phyloP scores from a whole-genome alignment of 2,888 invertebrate genomes.

The Ecdyonurus torrentis region DNA sequence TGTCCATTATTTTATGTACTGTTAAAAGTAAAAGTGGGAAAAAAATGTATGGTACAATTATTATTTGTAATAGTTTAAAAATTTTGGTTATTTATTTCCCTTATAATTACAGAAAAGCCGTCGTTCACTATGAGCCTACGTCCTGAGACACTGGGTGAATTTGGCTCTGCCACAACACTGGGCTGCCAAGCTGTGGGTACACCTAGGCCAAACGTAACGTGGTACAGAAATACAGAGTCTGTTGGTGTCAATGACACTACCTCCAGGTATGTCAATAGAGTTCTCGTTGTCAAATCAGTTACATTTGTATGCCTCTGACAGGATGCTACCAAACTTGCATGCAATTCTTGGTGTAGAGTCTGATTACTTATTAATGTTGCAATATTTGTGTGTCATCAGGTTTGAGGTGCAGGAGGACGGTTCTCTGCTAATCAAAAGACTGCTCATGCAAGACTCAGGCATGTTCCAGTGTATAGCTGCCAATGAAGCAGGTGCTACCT shows the following conservation, averaged over 20 bases:
- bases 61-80: neutral
- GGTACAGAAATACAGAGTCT: conserved; percentile 66
- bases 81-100: neutral
- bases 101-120: conserved; percentile 46
- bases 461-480: conserved; percentile 89
- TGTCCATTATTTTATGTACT: conserved; percentile 11
- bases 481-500: conserved; percentile 82
- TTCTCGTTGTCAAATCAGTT: neutral
- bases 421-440: conserved; percentile 58
- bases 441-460: conserved; percentile 73
- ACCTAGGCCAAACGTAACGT: conserved; percentile 68
- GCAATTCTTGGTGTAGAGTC: neutral
- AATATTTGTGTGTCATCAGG: conserved; percentile 26
- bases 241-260: neutral
- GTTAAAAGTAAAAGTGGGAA: neutral
- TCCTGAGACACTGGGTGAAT: conserved; percentile 69
- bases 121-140: conserved; percentile 51
- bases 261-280: neutral
- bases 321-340: too few species aligned
- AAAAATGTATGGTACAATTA: neutral
- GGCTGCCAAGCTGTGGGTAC: conserved; percentile 78
- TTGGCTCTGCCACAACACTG: conserved; percentile 59
- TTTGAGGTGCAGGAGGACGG: conserved; percentile 69
- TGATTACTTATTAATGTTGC: neutral
- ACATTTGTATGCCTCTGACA: too few species aligned